These are phyloP conservation scores for Sesamia inferens DNA, from an alignment of 2,888 invertebrate genomes.

Conservation along the genomic window DNA sequence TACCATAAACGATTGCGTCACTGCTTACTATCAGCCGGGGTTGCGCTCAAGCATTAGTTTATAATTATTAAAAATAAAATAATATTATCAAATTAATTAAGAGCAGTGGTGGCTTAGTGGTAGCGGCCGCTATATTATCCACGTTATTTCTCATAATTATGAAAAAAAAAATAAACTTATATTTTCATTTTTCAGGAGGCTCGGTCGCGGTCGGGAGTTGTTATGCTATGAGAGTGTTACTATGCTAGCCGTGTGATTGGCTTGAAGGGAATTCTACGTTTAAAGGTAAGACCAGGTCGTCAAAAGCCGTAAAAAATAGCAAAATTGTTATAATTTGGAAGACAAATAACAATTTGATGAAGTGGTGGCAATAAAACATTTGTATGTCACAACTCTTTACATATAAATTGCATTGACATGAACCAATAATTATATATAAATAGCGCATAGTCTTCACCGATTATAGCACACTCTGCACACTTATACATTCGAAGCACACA, in stretches of 20 bases:
- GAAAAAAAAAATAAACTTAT: neutral
- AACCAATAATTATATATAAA: neutral
- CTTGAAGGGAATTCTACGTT: constrained; percentile 8
- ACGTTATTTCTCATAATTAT: neutral
- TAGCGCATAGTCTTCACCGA: neutral
- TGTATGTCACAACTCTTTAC: constrained; percentile 1
- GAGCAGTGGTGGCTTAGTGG: too few relatives aligned
- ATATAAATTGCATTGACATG: neutral
- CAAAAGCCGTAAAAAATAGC: constrained; percentile 5
- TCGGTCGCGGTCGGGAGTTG: neutral
- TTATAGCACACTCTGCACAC: neutral
- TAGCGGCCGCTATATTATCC: too few relatives aligned
- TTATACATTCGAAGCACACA: neutral
- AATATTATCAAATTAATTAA: too few relatives aligned
- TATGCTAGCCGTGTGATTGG: neutral
- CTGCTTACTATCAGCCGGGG: too few relatives aligned
- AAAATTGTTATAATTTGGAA: constrained; percentile 17
- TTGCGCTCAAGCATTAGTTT: too few relatives aligned
- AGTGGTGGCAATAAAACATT: constrained; percentile 9
- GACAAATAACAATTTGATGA: constrained; percentile 23
- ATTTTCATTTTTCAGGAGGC: neutral
- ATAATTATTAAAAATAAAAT: too few relatives aligned
- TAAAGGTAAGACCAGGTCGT: constrained; percentile 13
- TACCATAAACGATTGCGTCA: too few relatives aligned
- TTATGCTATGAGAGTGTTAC: too few relatives aligned